These are phyloP conservation scores for Petrocephalus schoutedeni DNA, from an alignment of 2,797 vertebrate genomes.

Conservation along the genomic window DNA sequence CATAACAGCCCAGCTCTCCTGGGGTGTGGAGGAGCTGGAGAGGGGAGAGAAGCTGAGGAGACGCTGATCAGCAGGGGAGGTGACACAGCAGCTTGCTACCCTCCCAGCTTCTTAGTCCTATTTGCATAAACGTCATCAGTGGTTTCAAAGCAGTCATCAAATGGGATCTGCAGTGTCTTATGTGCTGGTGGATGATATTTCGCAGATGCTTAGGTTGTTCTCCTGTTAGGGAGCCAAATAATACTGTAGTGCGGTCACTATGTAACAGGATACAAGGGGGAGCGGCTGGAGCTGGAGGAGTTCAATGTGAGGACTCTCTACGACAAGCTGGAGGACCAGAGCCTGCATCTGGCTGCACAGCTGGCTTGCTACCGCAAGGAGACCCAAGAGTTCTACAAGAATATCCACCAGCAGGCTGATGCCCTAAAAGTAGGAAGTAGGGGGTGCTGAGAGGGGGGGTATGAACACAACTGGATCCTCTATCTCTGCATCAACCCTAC, in stretches of 20 bases:
- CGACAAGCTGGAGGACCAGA: conserved; percentile 91
- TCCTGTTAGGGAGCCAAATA: background rate
- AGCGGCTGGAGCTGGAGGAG: conserved; percentile 68
- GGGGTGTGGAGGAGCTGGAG: conserved; percentile 56
- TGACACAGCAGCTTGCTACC: conserved; percentile 29
- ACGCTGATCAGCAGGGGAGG: conserved; percentile 54
- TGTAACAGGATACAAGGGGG: conserved; percentile 45
- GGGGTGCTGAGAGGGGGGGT: background rate
- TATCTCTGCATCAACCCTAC: background rate
- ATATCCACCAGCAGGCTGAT: conserved; percentile 68
- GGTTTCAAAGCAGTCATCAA: background rate
- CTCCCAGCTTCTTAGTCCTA: background rate
- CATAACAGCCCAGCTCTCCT: conserved; percentile 51
- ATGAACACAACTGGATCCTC: background rate
- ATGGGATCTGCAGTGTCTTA: background rate
- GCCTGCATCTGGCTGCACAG: conserved; percentile 78
- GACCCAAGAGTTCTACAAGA: conserved; percentile 71
- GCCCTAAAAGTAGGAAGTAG: conserved; percentile 62
- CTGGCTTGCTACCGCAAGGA: conserved; percentile 78
- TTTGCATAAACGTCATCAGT: background rate
- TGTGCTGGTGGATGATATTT: background rate
- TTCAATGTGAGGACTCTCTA: conserved; percentile 84
- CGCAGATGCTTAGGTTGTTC: background rate
- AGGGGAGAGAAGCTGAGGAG: conserved; percentile 65
- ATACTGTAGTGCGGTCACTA: background rate